Evolutionary conservation across 2,888 invertebrate species (phyloP).

Genomic region (Hirtodrosophila trivittata): DNA sequence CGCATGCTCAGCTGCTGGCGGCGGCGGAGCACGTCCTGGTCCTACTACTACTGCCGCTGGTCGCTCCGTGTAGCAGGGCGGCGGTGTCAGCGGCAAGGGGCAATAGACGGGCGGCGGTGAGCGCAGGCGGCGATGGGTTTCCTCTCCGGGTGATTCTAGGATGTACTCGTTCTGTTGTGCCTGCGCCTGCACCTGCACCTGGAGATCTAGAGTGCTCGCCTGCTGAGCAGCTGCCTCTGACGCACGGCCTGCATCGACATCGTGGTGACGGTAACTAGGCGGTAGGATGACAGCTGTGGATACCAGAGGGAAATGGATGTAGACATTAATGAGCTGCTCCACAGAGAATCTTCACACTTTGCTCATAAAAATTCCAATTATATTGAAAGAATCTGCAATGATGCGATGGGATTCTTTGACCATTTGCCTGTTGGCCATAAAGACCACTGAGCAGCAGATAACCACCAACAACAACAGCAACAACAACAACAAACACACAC

Average conservation of each 20-base stretch:
- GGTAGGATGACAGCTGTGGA: slow-evolving; percentile 31
- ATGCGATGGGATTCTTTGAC: slow-evolving; percentile 11
- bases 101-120: slow-evolving; percentile 75
- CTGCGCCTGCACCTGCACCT: slow-evolving; percentile 22
- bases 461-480: slow-evolving; percentile 34
- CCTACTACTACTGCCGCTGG: slow-evolving; percentile 12
- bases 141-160: slow-evolving; percentile 48
- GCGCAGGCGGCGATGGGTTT: slow-evolving; percentile 51
- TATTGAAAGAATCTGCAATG: slow-evolving; percentile 35
- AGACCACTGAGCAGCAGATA: slow-evolving; percentile 41
- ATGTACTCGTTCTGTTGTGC: slow-evolving; percentile 63
- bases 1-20: slow-evolving; percentile 37
- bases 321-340: slow-evolving; percentile 34
- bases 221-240: slow-evolving; percentile 29
- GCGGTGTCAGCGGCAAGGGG: slow-evolving; percentile 79
- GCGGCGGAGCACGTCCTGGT: slow-evolving; percentile 20
- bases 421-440: slow-evolving; percentile 31
- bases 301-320: neutral
- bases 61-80: slow-evolving; percentile 79
- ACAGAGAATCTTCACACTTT: slow-evolving; percentile 23
- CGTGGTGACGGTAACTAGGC: slow-evolving; percentile 54
- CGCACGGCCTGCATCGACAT: slow-evolving; percentile 12
- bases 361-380: slow-evolving; percentile 71
- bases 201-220: slow-evolving; percentile 47
- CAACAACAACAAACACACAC: slow-evolving; percentile 29